Evolutionary conservation across 2,888 invertebrate genomes (phyloP), one percentile per base, ranked within the genome.

Genomic region (Allygus modestus): DNA sequence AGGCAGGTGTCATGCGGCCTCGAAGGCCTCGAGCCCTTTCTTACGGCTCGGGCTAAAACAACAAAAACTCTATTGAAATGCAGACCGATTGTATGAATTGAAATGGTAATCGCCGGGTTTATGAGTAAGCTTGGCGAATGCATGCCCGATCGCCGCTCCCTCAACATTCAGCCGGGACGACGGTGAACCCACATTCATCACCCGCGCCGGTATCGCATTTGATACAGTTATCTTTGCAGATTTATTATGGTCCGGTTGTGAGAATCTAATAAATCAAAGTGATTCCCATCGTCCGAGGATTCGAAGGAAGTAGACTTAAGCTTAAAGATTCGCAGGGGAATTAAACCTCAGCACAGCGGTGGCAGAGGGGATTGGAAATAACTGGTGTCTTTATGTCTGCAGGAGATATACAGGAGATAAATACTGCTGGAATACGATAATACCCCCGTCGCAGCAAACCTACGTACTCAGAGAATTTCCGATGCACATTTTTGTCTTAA

Each of bases 21-120:
- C 41, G 15, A 15, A n/a, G 33, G 26, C 2, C 61, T 28, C 26
- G 20, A 5, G 9, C 12, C 69, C 31, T 28, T 69, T 69, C 69
- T 69, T 69, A 7, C 69, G 28, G 31, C 69, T 69, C 31, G 20
- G 69, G 31, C 69, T 69, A 31, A 37, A 71, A 71, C 31, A 69
- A 71, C 71, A 71, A 71, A 65, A 71, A 71, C 71, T 9, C 71
- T 71, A 71, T 71, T 71, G 71, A 71, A 71, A 71, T 41, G 33
- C 71, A 20, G 71, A 1, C 41, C 71, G 71, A 37, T 37, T 37
- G 71, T 37, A 41, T 41, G 71, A 71, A 71, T 71, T 37, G 37
- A 41, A 71, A 69, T 31, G 71, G 71, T 20, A 71, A 37, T 71
- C 11, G 41, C 17, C 37, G 23, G 11, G 37, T 41, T 69, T 71